Evolutionary conservation across 2,797 vertebrate genomes (phyloP), one percentile per base, ranked within the genome.

Genomic region (Xenopus petersii): DNA sequence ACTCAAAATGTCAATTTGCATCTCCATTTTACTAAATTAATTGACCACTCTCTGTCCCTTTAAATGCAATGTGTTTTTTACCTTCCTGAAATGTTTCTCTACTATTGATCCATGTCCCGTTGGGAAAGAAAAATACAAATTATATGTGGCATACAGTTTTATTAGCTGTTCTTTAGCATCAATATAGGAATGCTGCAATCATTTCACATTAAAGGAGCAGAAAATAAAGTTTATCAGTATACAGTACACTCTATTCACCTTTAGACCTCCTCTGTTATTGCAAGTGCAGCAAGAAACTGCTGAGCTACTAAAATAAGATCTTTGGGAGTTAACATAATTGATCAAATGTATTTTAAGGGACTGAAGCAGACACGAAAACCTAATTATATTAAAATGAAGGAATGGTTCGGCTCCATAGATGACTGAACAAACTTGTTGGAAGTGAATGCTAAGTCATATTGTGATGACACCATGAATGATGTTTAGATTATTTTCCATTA

Each of bases 1-100:
- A 67, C 63, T 81, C 33, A 72, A 66, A 74, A 64, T 79, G 61
- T 69, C 63, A 81, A 36, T 47, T 73, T 63, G 46, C 55, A 42
- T 74, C 62, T 72, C 70, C 67, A 75, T 79, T 67, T 69, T 63
- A n/a, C 70, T 73, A 66, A 75, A 69, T 75, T 49, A 81, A 79
- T 65, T 69, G 55, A 61, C 46, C 46, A 63, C 58, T 71, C 11
- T 54, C 58, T 61, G 46, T 60, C 13, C 46, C 64, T 63, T 51
- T 17, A 65, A 13, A 46, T 6, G 9, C 47, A 64, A 58, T 21
- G 33, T 21, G n/a, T 12, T 42, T 42, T 7, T 60, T 65, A 24
- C 54, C 16, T 64, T 54, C 36, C 26, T 33, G n/a, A 55, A 12
- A 72, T 21, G 4, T 72, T 21, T 5, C 16, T 42, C 59, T 21